phyloP scores from a whole-genome alignment of 1,140 invertebrate genomes.

The Temnothorax curvispinosus region DNA sequence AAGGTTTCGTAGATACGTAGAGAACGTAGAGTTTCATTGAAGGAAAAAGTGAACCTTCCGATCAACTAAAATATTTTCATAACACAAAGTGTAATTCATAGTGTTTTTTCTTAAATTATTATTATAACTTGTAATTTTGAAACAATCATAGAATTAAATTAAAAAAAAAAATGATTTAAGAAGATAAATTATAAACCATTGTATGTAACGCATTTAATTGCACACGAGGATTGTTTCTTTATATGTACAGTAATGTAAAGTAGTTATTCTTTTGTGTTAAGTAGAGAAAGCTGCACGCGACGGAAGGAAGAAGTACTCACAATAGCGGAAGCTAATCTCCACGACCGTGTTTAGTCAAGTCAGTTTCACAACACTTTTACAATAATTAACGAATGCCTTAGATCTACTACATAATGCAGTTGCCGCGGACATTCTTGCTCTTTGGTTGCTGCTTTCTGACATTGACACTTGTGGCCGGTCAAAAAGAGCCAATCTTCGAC shows the following conservation, averaged over 20 bases:
- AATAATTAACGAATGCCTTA: conserved; percentile 39
- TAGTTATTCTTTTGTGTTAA: conserved; percentile 17
- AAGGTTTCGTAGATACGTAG: not conserved
- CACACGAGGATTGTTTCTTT: not conserved
- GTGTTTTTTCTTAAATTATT: not conserved
- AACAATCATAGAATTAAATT: not conserved
- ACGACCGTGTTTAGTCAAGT: not conserved
- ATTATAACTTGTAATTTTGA: not conserved
- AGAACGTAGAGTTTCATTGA: not conserved
- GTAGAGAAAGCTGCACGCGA: conserved; percentile 12
- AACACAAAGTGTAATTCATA: not conserved
- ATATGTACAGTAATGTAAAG: not conserved
- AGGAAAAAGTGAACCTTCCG: not conserved
- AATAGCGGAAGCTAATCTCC: conserved; percentile 2
- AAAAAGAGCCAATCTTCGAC: conserved; percentile 89
- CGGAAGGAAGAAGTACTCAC: not conserved
- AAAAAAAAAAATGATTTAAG: not conserved
- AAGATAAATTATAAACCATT: not conserved
- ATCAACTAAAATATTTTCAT: not conserved
- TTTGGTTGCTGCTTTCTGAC: conserved; percentile 76
- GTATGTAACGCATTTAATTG: not conserved
- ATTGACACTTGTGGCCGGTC: conserved; percentile 75
- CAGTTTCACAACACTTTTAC: conserved; percentile 5
- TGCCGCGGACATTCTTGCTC: conserved; percentile 61
- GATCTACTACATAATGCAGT: conserved; percentile 72